phyloP scores from a whole-genome alignment of 2,113 vertebrate genomes.

The Thalassarche chlororhynchos region DNA sequence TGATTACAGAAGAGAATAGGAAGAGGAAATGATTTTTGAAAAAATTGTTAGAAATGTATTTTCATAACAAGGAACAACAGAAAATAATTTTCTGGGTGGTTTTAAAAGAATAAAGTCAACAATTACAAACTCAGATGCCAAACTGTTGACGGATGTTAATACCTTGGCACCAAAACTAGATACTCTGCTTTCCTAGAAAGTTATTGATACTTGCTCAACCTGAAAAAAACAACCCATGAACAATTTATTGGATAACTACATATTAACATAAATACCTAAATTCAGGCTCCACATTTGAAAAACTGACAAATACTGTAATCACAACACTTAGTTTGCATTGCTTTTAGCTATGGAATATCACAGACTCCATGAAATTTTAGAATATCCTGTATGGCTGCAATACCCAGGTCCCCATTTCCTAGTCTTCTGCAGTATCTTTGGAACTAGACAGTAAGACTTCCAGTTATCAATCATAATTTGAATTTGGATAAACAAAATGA shows the following conservation, averaged over 20 bases:
- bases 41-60: not conserved
- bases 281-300: not conserved
- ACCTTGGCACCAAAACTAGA: not conserved
- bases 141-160: not conserved
- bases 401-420: not conserved
- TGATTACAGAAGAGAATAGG: conserved; percentile 11
- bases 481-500: not conserved
- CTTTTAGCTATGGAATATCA: not conserved
- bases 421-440: not conserved
- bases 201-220: not conserved
- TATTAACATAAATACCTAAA: not conserved
- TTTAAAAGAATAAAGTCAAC: not conserved
- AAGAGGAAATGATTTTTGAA: not conserved
- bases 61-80: not conserved
- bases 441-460: not conserved
- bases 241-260: not conserved
- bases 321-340: not conserved
- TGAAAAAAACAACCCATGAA: not conserved
- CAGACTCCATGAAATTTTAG: not conserved
- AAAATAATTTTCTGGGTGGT: not conserved
- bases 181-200: not conserved
- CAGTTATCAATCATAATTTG: not conserved
- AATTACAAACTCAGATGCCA: not conserved
- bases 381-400: not conserved
- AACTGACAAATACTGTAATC: not conserved